Percentiles rank a stretch among this genome's conserved stretches.
phyloP scores from a whole-genome alignment of 2,888 invertebrate species.

The Drosophila helvetica region DNA sequence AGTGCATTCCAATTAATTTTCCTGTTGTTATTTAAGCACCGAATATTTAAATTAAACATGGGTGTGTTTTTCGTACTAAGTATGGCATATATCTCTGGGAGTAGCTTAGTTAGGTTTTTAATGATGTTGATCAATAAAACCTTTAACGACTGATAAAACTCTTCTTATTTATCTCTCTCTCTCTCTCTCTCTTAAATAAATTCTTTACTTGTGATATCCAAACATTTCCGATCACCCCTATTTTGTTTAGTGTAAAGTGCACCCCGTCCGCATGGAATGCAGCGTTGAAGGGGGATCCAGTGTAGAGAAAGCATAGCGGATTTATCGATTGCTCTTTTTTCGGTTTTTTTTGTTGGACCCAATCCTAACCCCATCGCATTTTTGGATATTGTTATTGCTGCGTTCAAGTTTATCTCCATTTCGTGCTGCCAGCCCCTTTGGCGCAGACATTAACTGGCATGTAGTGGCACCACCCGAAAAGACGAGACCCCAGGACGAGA shows the following conservation, averaged over 20 bases:
- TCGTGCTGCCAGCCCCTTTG: constrained; percentile 6
- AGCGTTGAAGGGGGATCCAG: constrained; percentile 8
- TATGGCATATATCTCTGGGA: too few relatives aligned
- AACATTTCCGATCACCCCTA: neutral
- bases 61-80: too few relatives aligned
- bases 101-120: too few relatives aligned
- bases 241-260: neutral
- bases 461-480: constrained; percentile 46
- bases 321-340: constrained; percentile 56
- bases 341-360: neutral
- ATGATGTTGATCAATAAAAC: too few relatives aligned
- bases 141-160: too few relatives aligned
- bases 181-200: too few relatives aligned
- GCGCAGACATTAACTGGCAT: constrained; percentile 48
- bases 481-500: constrained; percentile 21
- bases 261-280: constrained; percentile 12
- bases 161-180: too few relatives aligned
- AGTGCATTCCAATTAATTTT: too few relatives aligned
- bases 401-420: constrained; percentile 42
- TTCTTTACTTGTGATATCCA: neutral
- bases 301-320: constrained; percentile 8
- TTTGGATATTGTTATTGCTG: constrained; percentile 40
- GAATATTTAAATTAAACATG: too few relatives aligned
- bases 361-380: constrained; percentile 32
- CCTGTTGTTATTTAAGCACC: too few relatives aligned